Evolutionary conservation across 2,797 vertebrate species (phyloP).

Genomic region (Distichodus sexfasciatus): DNA sequence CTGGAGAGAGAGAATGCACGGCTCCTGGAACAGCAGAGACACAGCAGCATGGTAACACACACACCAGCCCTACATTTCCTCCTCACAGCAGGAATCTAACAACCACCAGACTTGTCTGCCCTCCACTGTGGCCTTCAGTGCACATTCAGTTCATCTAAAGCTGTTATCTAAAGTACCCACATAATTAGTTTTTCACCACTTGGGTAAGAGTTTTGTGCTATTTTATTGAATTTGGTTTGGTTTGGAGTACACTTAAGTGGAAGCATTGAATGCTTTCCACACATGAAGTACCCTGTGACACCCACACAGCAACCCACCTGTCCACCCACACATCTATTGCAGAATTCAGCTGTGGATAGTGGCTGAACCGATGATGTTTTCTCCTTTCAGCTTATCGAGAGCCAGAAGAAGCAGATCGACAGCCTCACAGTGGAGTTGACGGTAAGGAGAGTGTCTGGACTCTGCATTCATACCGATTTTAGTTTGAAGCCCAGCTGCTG

Average conservation of each 20-base stretch:
- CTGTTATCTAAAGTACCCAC: neutral
- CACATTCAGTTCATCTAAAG: neutral
- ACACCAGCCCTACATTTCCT: neutral
- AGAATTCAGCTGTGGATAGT: neutral
- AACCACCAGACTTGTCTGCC: no score
- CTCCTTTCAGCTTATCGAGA: slow-evolving; percentile 80
- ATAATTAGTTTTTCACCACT: neutral
- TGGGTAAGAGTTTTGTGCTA: neutral
- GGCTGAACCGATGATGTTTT: neutral
- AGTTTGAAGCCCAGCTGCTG: no score
- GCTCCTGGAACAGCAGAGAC: slow-evolving; percentile 81
- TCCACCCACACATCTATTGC: neutral
- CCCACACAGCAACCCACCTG: neutral
- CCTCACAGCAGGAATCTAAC: neutral
- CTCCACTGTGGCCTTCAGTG: neutral
- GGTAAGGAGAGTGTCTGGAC: slow-evolving; percentile 67
- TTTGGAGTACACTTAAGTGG: neutral
- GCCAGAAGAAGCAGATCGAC: slow-evolving; percentile 85
- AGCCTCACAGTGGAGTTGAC: slow-evolving; percentile 79
- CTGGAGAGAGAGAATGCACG: slow-evolving; percentile 85
- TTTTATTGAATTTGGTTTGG: neutral
- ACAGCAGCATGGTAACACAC: slow-evolving; percentile 77
- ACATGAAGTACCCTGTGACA: neutral
- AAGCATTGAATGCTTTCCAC: neutral
- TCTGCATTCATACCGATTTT: neutral